A percentile compares a stretch with the other conserved stretches of the same genome.
These are phyloP conservation scores for Acrossocheilus wenchowensis DNA, from an alignment of 2,797 vertebrate genomes.

Conservation along the genomic window DNA sequence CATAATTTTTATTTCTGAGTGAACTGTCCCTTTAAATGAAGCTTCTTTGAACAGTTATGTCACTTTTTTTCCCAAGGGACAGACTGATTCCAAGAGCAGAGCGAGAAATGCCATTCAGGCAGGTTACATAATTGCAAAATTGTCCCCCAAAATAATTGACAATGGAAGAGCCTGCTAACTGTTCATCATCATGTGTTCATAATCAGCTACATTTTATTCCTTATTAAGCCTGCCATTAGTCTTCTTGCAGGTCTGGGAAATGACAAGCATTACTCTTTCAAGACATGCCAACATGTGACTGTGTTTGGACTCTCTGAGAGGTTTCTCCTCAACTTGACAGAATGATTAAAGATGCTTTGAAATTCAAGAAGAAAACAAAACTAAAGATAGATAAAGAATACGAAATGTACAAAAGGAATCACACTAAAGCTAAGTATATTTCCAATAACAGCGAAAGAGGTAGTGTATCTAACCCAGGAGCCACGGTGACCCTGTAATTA, in stretches of 20 bases:
- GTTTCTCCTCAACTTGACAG: conserved; percentile 2
- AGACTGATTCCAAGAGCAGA: conserved; percentile 35
- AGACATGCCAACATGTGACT: conserved; percentile 19
- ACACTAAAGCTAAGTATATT: conserved; percentile 11
- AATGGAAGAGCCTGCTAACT: conserved; percentile 17
- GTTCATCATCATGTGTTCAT: conserved; percentile 28
- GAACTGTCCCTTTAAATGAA: conserved; percentile 21
- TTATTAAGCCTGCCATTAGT: conserved; percentile 25
- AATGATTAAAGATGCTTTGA: conserved; percentile 34
- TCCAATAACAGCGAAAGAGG: conserved; percentile 25
- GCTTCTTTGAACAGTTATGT: conserved; percentile 16
- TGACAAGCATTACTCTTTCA: conserved; percentile 44
- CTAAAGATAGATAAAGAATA: not conserved
- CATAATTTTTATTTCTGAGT: not conserved
- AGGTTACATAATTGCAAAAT: conserved; percentile 55
- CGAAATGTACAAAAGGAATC: not conserved
- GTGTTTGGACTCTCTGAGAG: not conserved
- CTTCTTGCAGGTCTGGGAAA: conserved; percentile 45
- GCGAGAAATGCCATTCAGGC: conserved; percentile 35
- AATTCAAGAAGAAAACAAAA: not conserved
- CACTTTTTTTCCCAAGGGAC: conserved; percentile 19
- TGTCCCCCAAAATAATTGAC: conserved; percentile 47
- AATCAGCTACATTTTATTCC: conserved; percentile 27
- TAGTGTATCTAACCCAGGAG: conserved; percentile 56
- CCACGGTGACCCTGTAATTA: conserved; percentile 65